phyloP scores from a whole-genome alignment of 2,888 invertebrate genomes.

The Caenorhabditis afra region DNA sequence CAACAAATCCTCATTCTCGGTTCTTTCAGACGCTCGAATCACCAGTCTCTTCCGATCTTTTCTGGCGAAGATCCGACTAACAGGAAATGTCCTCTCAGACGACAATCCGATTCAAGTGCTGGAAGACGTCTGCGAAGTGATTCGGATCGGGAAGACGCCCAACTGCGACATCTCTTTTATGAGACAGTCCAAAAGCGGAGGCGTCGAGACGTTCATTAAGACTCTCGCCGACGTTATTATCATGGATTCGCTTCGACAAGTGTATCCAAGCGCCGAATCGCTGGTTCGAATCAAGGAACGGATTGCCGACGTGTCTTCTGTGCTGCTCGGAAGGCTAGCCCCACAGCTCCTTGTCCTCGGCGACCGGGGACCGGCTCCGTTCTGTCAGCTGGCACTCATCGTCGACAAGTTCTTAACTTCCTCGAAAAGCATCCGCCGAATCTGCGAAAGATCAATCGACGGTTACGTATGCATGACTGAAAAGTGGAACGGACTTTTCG shows the following conservation, averaged over 20 bases:
- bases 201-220: conserved; percentile 1
- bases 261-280: not conserved
- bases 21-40: conserved; percentile 19
- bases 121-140: conserved; percentile 13
- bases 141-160: not conserved
- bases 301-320: conserved; percentile 14
- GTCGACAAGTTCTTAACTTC: conserved; percentile 4
- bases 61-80: conserved; percentile 1
- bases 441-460: conserved; percentile 2
- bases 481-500: conserved; percentile 38
- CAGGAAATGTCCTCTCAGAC: not conserved
- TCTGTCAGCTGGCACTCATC: conserved; percentile 7
- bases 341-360: conserved; percentile 22
- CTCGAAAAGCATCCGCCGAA: too few relatives aligned
- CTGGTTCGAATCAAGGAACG: not conserved
- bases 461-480: conserved; percentile 13
- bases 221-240: not conserved
- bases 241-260: not conserved
- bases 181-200: not conserved
- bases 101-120: conserved; percentile 11
- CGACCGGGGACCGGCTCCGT: conserved; percentile 17
- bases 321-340: conserved; percentile 18
- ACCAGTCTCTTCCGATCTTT: not conserved
- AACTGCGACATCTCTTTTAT: not conserved
- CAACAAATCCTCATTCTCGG: too few relatives aligned